These are phyloP conservation scores for Eleginops maclovinus DNA, from an alignment of 2,113 vertebrate genomes.

Conservation along the genomic window DNA sequence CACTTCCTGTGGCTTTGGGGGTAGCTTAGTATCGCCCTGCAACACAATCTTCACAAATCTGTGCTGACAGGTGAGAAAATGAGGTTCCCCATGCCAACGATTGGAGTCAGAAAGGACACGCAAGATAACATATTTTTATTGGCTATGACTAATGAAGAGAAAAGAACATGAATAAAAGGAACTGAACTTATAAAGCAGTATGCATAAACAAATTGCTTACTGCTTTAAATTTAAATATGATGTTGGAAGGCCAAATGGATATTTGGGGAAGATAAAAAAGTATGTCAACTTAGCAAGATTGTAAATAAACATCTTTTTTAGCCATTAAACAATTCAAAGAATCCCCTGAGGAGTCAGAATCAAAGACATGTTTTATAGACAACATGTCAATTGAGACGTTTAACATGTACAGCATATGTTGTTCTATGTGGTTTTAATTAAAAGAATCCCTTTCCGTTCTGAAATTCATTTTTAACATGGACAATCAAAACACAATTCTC, in stretches of 20 bases:
- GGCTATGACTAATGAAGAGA: too few species aligned
- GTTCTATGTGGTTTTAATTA: background rate
- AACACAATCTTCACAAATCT: slow-evolving; percentile 25
- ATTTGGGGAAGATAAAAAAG: too few species aligned
- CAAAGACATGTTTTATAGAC: background rate
- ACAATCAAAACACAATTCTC: background rate
- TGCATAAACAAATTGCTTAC: too few species aligned
- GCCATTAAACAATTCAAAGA: background rate
- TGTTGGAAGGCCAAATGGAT: background rate
- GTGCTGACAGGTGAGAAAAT: slow-evolving; percentile 61
- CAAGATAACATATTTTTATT: background rate
- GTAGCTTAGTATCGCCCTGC: slow-evolving; percentile 36
- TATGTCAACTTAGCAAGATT: too few species aligned
- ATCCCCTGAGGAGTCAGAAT: background rate
- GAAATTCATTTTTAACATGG: background rate
- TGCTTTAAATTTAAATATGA: background rate
- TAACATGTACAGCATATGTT: too few species aligned
- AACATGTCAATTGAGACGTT: background rate
- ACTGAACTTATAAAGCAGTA: too few species aligned
- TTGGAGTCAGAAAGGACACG: too few species aligned
- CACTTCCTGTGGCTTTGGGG: slow-evolving; percentile 14
- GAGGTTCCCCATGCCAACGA: slow-evolving; percentile 32
- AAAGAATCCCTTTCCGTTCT: background rate
- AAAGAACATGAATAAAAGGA: too few species aligned
- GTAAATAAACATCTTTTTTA: background rate